phyloP scores from a whole-genome alignment of 2,888 invertebrate genomes.

The Poecilus cupreus region DNA sequence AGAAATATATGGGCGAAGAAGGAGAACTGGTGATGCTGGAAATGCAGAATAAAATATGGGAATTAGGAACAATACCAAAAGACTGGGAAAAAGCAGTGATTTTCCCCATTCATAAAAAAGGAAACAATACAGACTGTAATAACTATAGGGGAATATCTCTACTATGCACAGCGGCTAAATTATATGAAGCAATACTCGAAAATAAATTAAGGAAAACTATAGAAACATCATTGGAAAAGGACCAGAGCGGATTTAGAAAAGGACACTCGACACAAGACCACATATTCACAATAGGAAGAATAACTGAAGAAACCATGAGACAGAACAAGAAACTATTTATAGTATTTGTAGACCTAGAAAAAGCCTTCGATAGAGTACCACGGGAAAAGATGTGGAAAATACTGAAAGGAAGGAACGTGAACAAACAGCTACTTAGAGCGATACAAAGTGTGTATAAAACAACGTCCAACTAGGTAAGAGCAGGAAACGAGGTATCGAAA shows the following conservation, averaged over 20 bases:
- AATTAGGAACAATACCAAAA: background rate
- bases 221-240: conserved; percentile 2
- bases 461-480: conserved; percentile 25
- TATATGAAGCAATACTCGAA: background rate
- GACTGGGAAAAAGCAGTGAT: conserved; percentile 21
- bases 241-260: conserved; percentile 51
- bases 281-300: conserved; percentile 48
- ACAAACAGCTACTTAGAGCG: conserved; percentile 29
- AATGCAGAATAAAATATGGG: background rate
- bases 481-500: conserved; percentile 12
- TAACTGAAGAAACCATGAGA: conserved; percentile 11
- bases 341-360: conserved; percentile 50
- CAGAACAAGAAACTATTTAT: conserved; percentile 21
- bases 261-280: conserved; percentile 47
- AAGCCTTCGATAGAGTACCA: conserved; percentile 51
- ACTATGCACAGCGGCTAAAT: background rate
- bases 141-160: background rate
- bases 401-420: conserved; percentile 38
- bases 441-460: conserved; percentile 28
- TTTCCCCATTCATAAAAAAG: conserved; percentile 12
- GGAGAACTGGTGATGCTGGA: background rate
- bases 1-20: conserved; percentile 23
- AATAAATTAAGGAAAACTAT: background rate
- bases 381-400: conserved; percentile 37
- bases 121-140: conserved; percentile 6